Evolutionary conservation across 2,113 vertebrate species (phyloP), one percentile per base, ranked within the genome.

Genomic region (Phalacrocorax brasilianus): DNA sequence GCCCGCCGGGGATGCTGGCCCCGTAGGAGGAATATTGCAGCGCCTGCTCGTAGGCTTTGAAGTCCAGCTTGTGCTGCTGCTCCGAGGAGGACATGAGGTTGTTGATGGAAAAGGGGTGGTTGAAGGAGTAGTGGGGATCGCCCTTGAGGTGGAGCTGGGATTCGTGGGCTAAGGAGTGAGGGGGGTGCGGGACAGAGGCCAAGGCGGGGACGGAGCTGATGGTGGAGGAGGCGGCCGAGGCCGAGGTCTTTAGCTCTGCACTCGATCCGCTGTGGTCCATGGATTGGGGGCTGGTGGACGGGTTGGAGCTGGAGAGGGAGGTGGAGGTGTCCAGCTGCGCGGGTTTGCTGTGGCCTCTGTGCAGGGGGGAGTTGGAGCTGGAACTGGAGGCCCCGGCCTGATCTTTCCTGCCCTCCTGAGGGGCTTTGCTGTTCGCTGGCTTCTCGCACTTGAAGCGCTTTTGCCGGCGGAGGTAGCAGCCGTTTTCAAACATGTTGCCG

Each of bases 101-200:
- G 98, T 99, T 99, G 98, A 99, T 99, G 97, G 99, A 99, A 98
- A 99, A 99, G 2, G 99, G 99, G 89, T 99, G 99, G 97, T 99
- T 99, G 98, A 99, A 99, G 79, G 99, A 98, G 96, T 99, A 99
- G 96, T 99, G 99, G 30, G 99, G 99, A 85, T 99, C 99, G 47
- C 99, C 99, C 96, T 99, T 99, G 52, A 99, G 98, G 94, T 99
- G 99, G 91, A 99, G 98, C 96, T 99, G 99, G 80, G 99, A 97
- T 97, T 99, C 99, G 9, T 99, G 99, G 95, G 98, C 98, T 91
- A 99, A 95, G 95, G 98, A 98, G 13, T 99, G 98, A 52, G 98
- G 98, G 24, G 99, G 95, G 24, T 98, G 98, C 10, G 97, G 98
- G 91, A 99, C 97, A 1, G 99, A 98, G 6, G 99, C 98, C 92